A percentile compares a stretch with the other conserved stretches of the same genome.
These are phyloP conservation scores for Ceratothoa steindachneri DNA, from an alignment of 2,888 invertebrate genomes.

Conservation along the genomic window DNA sequence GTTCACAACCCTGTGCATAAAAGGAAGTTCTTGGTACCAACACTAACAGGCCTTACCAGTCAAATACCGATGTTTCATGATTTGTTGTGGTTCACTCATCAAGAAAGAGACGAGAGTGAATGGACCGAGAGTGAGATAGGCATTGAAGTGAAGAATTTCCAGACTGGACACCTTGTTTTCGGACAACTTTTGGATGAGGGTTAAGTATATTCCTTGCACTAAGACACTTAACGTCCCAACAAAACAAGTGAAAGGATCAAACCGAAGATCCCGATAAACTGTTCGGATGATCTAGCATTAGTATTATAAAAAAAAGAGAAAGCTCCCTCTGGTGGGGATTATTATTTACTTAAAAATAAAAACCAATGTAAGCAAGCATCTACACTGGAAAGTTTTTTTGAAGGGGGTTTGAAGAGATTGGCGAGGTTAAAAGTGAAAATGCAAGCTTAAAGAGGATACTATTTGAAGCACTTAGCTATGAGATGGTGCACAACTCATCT, in stretches of 20 bases:
- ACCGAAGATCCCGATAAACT: constrained; percentile 55
- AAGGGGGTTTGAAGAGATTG: too few species aligned
- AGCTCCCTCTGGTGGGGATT: too few species aligned
- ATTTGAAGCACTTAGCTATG: too few species aligned
- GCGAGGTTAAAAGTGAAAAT: too few species aligned
- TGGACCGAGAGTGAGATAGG: constrained; percentile 44
- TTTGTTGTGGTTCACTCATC: constrained; percentile 38
- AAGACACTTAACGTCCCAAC: constrained; percentile 54
- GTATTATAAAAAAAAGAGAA: neutral
- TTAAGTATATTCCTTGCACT: constrained; percentile 55
- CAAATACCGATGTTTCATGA: constrained; percentile 21
- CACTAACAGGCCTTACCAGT: too few species aligned
- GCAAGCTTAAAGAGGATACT: too few species aligned
- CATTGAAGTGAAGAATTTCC: constrained; percentile 47
- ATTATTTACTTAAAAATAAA: too few species aligned
- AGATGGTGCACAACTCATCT: too few species aligned
- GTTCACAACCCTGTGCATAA: too few species aligned
- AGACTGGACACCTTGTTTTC: constrained; percentile 29
- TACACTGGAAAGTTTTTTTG: too few species aligned
- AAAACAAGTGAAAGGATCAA: constrained; percentile 51
- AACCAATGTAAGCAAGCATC: too few species aligned
- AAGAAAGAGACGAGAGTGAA: constrained; percentile 36
- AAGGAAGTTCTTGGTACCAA: too few species aligned
- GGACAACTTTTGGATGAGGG: constrained; percentile 52
- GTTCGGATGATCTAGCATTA: constrained; percentile 41